These are phyloP conservation scores for Agapornis roseicollis DNA, from an alignment of 2,113 vertebrate genomes.

Conservation along the genomic window DNA sequence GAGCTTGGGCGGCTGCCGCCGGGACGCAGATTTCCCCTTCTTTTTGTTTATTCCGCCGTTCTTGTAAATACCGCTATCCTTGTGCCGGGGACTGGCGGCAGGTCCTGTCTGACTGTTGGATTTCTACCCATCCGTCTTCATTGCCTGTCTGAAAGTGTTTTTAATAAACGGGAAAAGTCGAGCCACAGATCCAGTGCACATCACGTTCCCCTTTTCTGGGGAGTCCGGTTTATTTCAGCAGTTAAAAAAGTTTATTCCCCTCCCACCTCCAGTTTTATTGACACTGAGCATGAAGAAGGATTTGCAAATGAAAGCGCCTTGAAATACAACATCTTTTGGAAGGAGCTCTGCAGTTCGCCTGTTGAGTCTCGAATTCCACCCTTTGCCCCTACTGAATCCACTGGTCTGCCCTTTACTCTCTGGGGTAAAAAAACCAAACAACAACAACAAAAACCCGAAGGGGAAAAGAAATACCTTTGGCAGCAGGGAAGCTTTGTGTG, in stretches of 20 bases:
- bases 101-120: background rate
- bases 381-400: conserved; percentile 53
- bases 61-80: background rate
- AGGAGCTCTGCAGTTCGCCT: conserved; percentile 5
- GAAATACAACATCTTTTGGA: conserved; percentile 42
- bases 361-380: conserved; percentile 39
- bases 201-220: background rate
- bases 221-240: background rate
- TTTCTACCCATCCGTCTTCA: background rate
- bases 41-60: background rate
- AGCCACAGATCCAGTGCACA: background rate
- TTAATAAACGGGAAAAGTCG: conserved; percentile 8
- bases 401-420: conserved; percentile 57
- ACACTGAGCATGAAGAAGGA: conserved; percentile 60
- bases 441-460: conserved; percentile 41
- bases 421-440: conserved; percentile 40
- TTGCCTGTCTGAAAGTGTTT: background rate
- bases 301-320: conserved; percentile 63
- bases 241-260: conserved; percentile 21
- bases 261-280: conserved; percentile 1
- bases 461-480: conserved; percentile 23
- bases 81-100: background rate
- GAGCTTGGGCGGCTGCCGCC: background rate
- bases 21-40: background rate
- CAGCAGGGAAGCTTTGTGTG: conserved; percentile 59